A percentile compares a stretch with the other conserved stretches of the same genome.
phyloP scores from a whole-genome alignment of 2,113 vertebrate species.

The Galeopterus variegatus region DNA sequence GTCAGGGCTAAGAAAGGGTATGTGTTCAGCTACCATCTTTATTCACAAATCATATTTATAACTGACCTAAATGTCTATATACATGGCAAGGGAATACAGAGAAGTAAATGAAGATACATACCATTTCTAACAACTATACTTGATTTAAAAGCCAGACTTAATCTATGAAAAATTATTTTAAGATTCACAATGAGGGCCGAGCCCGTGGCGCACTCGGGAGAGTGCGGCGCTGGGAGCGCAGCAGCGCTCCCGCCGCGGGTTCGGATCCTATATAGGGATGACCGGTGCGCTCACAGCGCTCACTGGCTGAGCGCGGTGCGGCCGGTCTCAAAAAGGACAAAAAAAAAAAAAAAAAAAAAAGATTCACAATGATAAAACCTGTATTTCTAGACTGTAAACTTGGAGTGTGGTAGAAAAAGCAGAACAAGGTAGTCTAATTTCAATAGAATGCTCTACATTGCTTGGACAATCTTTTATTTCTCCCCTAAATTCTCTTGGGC shows the following conservation, averaged over 20 bases:
- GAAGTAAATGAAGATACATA: neutral
- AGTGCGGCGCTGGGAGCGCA: no score
- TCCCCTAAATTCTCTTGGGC: neutral
- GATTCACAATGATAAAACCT: conserved; percentile 23
- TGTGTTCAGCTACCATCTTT: neutral
- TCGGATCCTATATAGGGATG: no score
- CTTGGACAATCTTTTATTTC: neutral
- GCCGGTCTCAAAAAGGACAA: no score
- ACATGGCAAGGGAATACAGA: neutral
- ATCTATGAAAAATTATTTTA: conserved; percentile 42
- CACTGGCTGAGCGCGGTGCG: no score
- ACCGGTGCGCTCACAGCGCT: no score
- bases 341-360: no score
- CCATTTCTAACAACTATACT: neutral
- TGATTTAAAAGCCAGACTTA: neutral
- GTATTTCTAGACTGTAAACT: conserved; percentile 21
- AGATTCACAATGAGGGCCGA: conserved; percentile 26
- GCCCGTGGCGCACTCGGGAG: no score
- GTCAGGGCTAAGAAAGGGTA: neutral
- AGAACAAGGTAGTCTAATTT: neutral
- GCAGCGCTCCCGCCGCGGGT: no score
- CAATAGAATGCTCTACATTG: neutral
- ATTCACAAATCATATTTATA: neutral
- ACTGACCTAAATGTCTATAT: neutral
- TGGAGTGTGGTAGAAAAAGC: neutral